Percentiles rank a stretch among this genome's conserved stretches.
phyloP scores from a whole-genome alignment of 2,113 vertebrate species.

The Fulmarus glacialis region DNA sequence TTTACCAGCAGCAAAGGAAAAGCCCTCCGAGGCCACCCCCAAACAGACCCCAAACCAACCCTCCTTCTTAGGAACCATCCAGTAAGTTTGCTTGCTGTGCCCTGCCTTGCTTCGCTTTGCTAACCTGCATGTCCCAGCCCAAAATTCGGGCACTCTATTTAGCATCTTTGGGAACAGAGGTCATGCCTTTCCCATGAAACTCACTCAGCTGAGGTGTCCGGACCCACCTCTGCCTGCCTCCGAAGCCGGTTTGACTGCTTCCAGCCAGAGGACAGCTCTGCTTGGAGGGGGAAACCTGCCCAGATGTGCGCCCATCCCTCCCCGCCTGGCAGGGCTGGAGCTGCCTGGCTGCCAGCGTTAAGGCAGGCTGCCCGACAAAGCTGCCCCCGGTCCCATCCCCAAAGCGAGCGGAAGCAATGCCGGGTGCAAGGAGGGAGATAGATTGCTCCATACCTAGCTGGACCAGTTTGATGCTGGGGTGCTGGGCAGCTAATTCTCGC shows the following conservation, averaged over 20 bases:
- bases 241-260: neutral
- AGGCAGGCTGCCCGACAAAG: neutral
- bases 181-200: neutral
- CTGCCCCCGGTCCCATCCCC: neutral
- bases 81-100: neutral
- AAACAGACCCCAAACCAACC: neutral
- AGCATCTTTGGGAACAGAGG: neutral
- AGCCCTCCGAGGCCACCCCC: accelerated
- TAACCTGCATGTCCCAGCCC: neutral
- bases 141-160: neutral
- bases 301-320: neutral
- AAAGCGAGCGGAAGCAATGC: neutral
- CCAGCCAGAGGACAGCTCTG: neutral
- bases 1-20: neutral
- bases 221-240: neutral
- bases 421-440: neutral
- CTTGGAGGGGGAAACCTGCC: neutral
- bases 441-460: slow-evolving; percentile 40
- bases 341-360: neutral
- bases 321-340: neutral
- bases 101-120: neutral
- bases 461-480: slow-evolving; percentile 36
- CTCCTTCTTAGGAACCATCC: neutral
- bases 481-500: slow-evolving; percentile 22
- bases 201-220: neutral